Base-by-base conservation (phyloP, 1,140 invertebrate genomes). In the Ylistrum balloti region DNA sequence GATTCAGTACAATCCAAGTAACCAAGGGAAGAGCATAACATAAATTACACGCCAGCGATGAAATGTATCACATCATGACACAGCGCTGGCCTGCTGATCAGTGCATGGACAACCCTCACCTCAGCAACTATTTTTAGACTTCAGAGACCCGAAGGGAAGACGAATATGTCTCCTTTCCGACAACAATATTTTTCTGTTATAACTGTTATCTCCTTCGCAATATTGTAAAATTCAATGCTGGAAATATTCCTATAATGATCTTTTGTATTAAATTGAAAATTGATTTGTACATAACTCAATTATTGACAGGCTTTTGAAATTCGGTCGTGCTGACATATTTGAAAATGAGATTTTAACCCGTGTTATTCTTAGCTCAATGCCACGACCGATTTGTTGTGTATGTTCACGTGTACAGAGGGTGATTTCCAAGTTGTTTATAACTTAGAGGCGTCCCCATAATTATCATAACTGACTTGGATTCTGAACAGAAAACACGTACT, bases 401-500 rank as follows among this genome's bases (percentile, higher is more conserved):
- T 45, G 56, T 74, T 74, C 56, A 74, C 56, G 56, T 74, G 56
- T 74, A 74, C 56, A 74, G 22, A 74, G 56, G 56, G 56, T 74
- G 56, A 74, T 74, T 74, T 74, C 56, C 56, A 74, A 74, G 56
- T 74, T 74, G 56, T 74, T 74, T 74, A 74, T 74, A 74, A 74
- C 56, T 74, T 5, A 74, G n/a, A n/a, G 56, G 22, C 56, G 56
- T 74, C 56, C 56, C 56, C 56, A 74, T 28, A 74, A 74, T 74
- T 74, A 74, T 74, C 56, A 74, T 74, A 74, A 74, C 56, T 3
- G n/a, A 74, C n/a, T 74, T 74, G 56, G 56, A 74, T 74, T 74
- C 56, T 28, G 56, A 74, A 74, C 56, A 28, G 56, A 74, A 28
- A 22, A 28, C 22, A 74, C 56, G 1, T n/a, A 74, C 17, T 74